Conservation (phyloP, 2,797 vertebrate species). For the Pseudochaenichthys georgianus region DNA sequence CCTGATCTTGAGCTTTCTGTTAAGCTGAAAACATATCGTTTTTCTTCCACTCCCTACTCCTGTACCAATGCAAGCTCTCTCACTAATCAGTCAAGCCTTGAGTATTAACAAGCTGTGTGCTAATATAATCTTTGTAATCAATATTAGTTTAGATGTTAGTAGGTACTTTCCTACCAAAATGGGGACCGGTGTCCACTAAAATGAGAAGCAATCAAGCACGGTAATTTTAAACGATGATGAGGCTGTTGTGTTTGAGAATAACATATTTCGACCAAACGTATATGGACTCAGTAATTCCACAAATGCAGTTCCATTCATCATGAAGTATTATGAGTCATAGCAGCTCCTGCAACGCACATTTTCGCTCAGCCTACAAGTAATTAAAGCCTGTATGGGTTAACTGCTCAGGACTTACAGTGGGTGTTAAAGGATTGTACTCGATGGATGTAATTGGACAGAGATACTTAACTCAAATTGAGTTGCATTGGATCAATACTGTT, state of each 20-base stretch:
- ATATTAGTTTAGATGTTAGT: no score
- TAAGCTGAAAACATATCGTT: neutral
- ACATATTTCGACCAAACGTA: neutral
- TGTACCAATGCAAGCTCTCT: neutral
- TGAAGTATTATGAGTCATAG: neutral
- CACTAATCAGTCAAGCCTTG: neutral
- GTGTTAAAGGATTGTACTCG: no score
- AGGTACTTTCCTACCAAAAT: no score
- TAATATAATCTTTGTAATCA: neutral
- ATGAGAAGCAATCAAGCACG: neutral
- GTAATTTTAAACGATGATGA: neutral
- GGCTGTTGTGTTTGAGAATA: neutral
- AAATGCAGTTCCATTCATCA: neutral
- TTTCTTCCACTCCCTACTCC: neutral
- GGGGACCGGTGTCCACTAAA: neutral
- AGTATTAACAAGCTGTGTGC: neutral
- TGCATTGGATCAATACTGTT: neutral
- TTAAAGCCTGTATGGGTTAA: neutral
- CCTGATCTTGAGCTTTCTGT: neutral
- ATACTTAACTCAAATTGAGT: slow-evolving; percentile 6
- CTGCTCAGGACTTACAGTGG: no score
- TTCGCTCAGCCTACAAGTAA: neutral
- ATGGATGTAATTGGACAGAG: neutral
- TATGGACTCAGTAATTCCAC: neutral
- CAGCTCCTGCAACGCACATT: neutral